Evolutionary conservation across 2,888 invertebrate species (phyloP).

Genomic region (Nasonia oneida): DNA sequence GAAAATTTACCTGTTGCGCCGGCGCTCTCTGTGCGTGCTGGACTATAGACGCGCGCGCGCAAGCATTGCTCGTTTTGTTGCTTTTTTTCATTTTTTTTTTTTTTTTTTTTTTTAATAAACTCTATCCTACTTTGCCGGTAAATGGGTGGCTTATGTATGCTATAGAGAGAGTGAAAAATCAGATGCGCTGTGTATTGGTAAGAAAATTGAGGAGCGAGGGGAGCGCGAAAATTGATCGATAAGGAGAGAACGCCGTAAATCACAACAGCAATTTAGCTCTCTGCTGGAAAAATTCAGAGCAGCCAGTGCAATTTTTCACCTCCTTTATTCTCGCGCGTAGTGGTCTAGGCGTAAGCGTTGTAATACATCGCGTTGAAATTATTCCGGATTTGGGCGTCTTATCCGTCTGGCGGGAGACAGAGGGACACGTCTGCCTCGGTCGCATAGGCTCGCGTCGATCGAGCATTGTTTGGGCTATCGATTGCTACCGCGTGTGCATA

Average conservation of each 20-base stretch:
- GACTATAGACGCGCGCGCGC: not conserved
- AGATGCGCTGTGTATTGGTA: not conserved
- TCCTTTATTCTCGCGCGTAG: not conserved
- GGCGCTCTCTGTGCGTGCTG: not conserved
- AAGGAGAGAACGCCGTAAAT: not conserved
- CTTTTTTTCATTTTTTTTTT: not conserved
- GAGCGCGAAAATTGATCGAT: not conserved
- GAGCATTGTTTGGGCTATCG: not conserved
- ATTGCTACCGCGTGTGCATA: not conserved
- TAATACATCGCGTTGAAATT: too few species aligned
- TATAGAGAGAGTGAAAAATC: too few species aligned
- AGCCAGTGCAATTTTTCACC: not conserved
- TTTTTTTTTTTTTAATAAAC: too few species aligned
- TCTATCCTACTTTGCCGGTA: not conserved
- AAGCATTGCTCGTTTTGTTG: not conserved
- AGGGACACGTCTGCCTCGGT: not conserved
- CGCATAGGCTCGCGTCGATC: not conserved
- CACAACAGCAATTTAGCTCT: not conserved
- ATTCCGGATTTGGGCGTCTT: not conserved
- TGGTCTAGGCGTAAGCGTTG: too few species aligned
- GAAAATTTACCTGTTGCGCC: constrained; percentile 38
- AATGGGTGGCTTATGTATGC: too few species aligned
- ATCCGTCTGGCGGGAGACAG: not conserved
- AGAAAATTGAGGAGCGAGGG: not conserved
- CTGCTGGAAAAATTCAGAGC: not conserved